phyloP scores from a whole-genome alignment of 37 sponge, comb jelly and placozoan species.

The Spongia lamella region DNA sequence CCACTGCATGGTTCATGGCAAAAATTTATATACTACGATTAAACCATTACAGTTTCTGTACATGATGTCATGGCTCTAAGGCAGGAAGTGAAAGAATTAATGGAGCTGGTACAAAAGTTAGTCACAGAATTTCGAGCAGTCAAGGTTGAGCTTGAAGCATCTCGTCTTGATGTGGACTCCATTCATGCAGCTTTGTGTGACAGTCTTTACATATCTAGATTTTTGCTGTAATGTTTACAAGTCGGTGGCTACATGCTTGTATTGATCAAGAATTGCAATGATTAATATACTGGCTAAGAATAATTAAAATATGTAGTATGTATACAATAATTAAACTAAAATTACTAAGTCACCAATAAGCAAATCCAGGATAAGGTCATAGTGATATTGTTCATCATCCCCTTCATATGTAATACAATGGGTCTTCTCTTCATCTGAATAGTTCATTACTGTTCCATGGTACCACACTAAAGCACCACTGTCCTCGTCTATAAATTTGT shows the following conservation, averaged over 20 bases:
- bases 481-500: slow-evolving; percentile 12
- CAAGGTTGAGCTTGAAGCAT: slow-evolving; percentile 27
- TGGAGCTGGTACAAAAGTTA: slow-evolving; percentile 19
- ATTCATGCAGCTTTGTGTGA: slow-evolving; percentile 8
- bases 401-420: slow-evolving; percentile 29
- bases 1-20: too few relatives aligned
- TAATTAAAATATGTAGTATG: too few relatives aligned
- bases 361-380: slow-evolving; percentile 25
- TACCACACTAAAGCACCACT: slow-evolving; percentile 14
- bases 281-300: too few relatives aligned
- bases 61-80: too few relatives aligned
- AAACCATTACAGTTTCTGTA: too few relatives aligned
- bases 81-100: slow-evolving; percentile 14
- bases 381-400: slow-evolving; percentile 8
- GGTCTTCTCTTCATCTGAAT: slow-evolving; percentile 19
- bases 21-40: too few relatives aligned
- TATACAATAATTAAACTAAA: background rate
- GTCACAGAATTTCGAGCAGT: slow-evolving; percentile 16
- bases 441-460: slow-evolving; percentile 25
- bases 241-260: too few relatives aligned
- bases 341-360: slow-evolving; percentile 22
- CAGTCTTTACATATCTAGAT: too few relatives aligned
- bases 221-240: too few relatives aligned
- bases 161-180: slow-evolving; percentile 9
- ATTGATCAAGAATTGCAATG: too few relatives aligned